Base-by-base conservation (phyloP, 2,888 invertebrate species). In the Erynnis tages region DNA sequence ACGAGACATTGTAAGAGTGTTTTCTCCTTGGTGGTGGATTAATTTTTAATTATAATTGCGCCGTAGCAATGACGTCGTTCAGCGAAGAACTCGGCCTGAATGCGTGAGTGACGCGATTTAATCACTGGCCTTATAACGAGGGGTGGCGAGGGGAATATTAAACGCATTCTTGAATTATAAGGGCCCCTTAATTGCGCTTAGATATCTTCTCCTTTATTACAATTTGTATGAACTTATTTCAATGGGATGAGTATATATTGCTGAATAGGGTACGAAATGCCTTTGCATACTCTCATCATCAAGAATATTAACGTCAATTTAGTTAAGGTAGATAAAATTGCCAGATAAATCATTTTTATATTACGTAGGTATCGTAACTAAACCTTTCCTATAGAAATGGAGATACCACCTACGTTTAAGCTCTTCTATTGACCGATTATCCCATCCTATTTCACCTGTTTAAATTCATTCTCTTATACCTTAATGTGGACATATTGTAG, bases 1-100 rank as follows among this genome's bases (percentile, higher is more conserved):
- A 58, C 66, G 62, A 66, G 69, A 67, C 63, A 67, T 63, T 67
- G 71, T 69, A 70, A 73, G 72, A 62, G 70, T 71, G 69, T 67
- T 73, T 74, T 71, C 46, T 65, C 67, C 69, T 65, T 65, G 66
- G 65, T 68, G 66, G 65, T 54, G 73, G 78, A 83, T 86, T 82
- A 82, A 82, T 82, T 82, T 84, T 86, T 85, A 87, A 87, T 86
- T 84, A 84, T 84, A 83, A 86, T 79, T 73, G 77, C 74, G 69
- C 68, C 62, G 69, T 76, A 71, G 75, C 74, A 75, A 74, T 73
- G 73, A 73, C 67, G 66, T 62, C 70, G 65, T 67, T 71, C 62
- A 63, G 68, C 37, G 52, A 56, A 73, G 70, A 70, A 52, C 67
- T 71, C 68, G 62, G 68, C 67, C 70, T 72, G 77, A 82, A 80